Conservation (phyloP, 2,113 vertebrate species). For the Mola mola region DNA sequence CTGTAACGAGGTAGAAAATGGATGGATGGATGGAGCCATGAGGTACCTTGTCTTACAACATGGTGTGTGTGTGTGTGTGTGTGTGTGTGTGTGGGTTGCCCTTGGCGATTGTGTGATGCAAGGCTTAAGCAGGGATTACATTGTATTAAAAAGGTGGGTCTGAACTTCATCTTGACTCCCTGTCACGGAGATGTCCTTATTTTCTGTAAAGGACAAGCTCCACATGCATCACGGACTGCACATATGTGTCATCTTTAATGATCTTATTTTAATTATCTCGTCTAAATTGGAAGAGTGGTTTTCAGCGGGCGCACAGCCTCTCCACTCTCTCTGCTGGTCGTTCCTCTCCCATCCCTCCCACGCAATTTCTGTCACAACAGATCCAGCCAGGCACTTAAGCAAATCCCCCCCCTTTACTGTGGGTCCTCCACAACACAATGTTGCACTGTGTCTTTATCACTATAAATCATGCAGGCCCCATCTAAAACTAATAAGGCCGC, state of each 20-base stretch:
- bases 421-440: constrained; percentile 44
- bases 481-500: constrained; percentile 55
- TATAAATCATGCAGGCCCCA: constrained; percentile 65
- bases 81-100: neutral
- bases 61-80: neutral
- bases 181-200: too few relatives aligned
- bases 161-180: too few relatives aligned
- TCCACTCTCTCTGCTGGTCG: constrained; percentile 9
- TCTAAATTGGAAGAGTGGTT: too few relatives aligned
- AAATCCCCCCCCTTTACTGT: constrained; percentile 20
- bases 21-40: too few relatives aligned
- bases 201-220: too few relatives aligned
- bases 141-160: too few relatives aligned
- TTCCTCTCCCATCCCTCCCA: constrained; percentile 44
- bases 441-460: constrained; percentile 44
- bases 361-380: constrained; percentile 38
- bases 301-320: neutral
- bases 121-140: neutral
- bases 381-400: constrained; percentile 54
- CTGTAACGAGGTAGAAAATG: too few relatives aligned
- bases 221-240: too few relatives aligned
- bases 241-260: too few relatives aligned
- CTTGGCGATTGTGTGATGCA: too few relatives aligned
- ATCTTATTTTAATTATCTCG: too few relatives aligned
- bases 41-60: too few relatives aligned